phyloP scores from a whole-genome alignment of 1,140 invertebrate species.

The Ganaspis sp. region DNA sequence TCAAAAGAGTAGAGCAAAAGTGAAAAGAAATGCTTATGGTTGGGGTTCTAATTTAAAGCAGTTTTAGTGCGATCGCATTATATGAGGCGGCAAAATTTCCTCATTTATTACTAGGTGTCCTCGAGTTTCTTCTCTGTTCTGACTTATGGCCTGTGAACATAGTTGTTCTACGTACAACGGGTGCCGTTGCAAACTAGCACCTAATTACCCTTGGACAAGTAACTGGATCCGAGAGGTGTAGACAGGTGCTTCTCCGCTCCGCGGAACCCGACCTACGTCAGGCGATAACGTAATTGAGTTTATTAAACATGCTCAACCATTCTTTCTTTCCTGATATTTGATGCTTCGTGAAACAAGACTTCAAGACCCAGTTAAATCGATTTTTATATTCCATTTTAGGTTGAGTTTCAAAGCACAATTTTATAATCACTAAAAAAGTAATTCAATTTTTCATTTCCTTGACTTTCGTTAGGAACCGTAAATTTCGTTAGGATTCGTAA shows the following conservation, averaged over 20 bases:
- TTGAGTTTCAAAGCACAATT: too few species aligned
- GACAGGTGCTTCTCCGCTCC: conserved; percentile 49
- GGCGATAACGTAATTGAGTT: conserved; percentile 61
- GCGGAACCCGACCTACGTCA: conserved; percentile 57
- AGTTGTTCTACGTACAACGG: conserved; percentile 43
- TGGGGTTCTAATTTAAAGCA: background rate
- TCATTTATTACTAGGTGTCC: conserved; percentile 35
- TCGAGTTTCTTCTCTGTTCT: conserved; percentile 41
- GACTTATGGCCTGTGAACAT: conserved; percentile 36
- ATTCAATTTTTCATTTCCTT: too few species aligned
- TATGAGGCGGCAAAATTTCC: conserved; percentile 32
- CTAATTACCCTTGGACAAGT: conserved; percentile 60
- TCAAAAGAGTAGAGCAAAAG: background rate
- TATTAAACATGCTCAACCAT: conserved; percentile 49
- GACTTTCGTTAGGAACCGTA: too few species aligned
- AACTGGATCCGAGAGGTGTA: conserved; percentile 46
- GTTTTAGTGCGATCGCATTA: background rate
- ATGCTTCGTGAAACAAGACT: background rate
- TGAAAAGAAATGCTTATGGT: background rate
- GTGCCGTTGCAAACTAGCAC: conserved; percentile 57
- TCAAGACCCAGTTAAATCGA: too few species aligned
- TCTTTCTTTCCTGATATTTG: background rate
- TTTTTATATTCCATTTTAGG: too few species aligned
- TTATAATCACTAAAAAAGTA: too few species aligned
- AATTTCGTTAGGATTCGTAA: too few species aligned